Evolutionary conservation across 2,797 vertebrate genomes (phyloP).

Genomic region (Rhodeus uyekii): DNA sequence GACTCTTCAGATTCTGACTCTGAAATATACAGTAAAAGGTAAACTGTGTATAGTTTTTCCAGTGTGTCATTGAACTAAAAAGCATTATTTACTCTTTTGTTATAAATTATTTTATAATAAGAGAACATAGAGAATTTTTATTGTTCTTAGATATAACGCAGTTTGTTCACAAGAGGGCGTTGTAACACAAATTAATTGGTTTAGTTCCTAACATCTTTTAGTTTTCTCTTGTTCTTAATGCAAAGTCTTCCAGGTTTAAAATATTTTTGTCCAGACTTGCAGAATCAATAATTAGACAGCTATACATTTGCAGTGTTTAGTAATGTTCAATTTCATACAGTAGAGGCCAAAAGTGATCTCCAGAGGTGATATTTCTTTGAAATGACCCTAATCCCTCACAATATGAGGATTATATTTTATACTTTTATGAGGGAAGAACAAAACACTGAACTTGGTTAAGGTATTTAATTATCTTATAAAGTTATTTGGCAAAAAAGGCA

Average conservation of each 20-base stretch:
- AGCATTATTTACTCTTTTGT: not conserved
- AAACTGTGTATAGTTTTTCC: not conserved
- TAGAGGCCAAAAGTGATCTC: not conserved
- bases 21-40: conserved; percentile 73
- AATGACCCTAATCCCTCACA: too few species aligned
- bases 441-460: too few species aligned
- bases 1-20: conserved; percentile 65
- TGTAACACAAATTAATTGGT: not conserved
- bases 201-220: not conserved
- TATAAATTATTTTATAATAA: not conserved
- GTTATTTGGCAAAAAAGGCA: too few species aligned
- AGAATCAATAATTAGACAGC: not conserved
- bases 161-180: conserved; percentile 16
- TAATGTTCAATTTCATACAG: not conserved
- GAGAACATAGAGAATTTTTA: not conserved
- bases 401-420: too few species aligned
- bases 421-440: too few species aligned
- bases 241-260: not conserved
- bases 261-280: not conserved
- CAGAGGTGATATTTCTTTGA: not conserved
- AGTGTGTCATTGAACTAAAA: not conserved
- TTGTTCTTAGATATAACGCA: not conserved
- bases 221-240: not conserved
- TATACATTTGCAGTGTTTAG: not conserved
- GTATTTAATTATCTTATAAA: too few species aligned